Percentiles rank a stretch among this genome's conserved stretches.
phyloP scores from a whole-genome alignment of 1,140 invertebrate genomes.

The Solenopsis invicta region DNA sequence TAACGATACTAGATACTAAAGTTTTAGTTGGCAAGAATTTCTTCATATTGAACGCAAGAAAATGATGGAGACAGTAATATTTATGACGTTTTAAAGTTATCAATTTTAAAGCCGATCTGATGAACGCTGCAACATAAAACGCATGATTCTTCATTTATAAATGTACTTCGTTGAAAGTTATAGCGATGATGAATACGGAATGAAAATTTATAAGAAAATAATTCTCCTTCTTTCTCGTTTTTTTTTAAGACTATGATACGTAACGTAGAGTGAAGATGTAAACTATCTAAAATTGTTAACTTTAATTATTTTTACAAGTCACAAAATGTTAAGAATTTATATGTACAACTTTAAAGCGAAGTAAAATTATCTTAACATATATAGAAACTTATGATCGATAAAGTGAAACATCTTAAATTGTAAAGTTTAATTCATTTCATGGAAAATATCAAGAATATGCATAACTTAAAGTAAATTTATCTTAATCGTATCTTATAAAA shows the following conservation, averaged over 20 bases:
- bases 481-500: not conserved
- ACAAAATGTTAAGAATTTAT: not conserved
- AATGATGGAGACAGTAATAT: slow-evolving; percentile 23
- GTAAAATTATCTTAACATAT: not conserved
- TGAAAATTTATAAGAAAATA: slow-evolving; percentile 1
- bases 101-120: not conserved
- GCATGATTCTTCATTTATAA: not conserved
- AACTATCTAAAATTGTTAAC: slow-evolving; percentile 11
- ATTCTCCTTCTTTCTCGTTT: not conserved
- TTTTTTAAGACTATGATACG: not conserved
- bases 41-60: not conserved
- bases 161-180: slow-evolving; percentile 12
- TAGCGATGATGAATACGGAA: not conserved
- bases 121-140: not conserved
- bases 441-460: no score
- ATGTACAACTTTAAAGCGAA: not conserved
- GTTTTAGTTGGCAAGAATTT: slow-evolving; percentile 9
- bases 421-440: no score
- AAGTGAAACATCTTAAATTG: no score
- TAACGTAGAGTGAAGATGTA: not conserved
- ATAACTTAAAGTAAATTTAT: no score
- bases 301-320: not conserved
- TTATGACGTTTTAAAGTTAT: slow-evolving; percentile 14
- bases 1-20: slow-evolving; percentile 29
- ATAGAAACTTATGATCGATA: not conserved